Evolutionary conservation across 2,888 invertebrate species (phyloP), one percentile per base, ranked within the genome.

Genomic region (Morpho deidamia): DNA sequence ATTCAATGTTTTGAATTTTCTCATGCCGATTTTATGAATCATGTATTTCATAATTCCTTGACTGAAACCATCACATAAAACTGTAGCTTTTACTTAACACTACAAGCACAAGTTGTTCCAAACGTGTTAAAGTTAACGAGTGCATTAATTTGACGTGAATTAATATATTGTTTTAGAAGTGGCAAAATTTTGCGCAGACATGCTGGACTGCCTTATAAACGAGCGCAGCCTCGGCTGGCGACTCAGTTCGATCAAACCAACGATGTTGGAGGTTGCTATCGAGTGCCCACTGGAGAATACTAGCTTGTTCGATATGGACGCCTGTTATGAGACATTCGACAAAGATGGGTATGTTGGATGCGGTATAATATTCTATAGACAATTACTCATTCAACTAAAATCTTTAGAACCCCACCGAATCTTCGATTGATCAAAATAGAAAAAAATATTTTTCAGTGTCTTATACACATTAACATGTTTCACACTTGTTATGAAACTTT

Each of bases 241-340:
- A 69, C 70, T 82, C 83, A 89, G 74, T 88, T 78, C 83, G 79
- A 76, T 76, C 72, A 79, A 79, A 72, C 77, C 81, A 75, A 82
- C 83, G 77, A 86, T 88, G 89, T 76, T 79, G 78, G 81, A 81
- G 72, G 85, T 78, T 76, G 81, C 72, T 67, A 78, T 78, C 81
- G 79, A 75, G 49, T 64, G 74, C 53, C 69, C 76, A 78, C 76
- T 83, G 74, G 90, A 91, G 72, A 89, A 91, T 79, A 83, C 81
- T 69, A 88, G 89, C 83, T 89, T 90, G 74, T 79, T 85, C 82
- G 92, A 92, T 80, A 96, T 97, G 96, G 96, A 97, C 90, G 96
- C 96, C 76, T 97, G 97, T 87, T 96, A 96, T 82, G 93, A 94
- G 71, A 95, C 96, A 65, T 97, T 97, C 84, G 96, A 97, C 86